Evolutionary conservation across 2,113 vertebrate species (phyloP).

Genomic region (Falcunculus frontatus): DNA sequence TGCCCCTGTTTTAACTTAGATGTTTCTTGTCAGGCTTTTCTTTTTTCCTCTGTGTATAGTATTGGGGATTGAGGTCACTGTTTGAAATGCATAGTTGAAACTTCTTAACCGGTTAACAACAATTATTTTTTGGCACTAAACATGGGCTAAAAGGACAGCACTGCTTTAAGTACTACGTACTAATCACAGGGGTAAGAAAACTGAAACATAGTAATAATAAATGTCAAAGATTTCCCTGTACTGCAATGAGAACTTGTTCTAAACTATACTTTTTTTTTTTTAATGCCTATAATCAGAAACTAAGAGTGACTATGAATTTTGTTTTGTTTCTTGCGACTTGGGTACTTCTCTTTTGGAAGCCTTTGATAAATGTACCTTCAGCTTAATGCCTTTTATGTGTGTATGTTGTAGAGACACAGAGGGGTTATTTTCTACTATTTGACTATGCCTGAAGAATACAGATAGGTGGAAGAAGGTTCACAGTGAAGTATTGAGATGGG

Average conservation of each 20-base stretch:
- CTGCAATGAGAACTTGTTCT: background rate
- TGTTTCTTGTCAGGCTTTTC: background rate
- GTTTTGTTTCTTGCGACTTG: background rate
- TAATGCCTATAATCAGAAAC: background rate
- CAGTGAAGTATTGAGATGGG: background rate
- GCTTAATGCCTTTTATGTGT: background rate
- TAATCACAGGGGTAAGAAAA: background rate
- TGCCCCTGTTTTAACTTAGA: background rate
- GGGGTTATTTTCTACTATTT: background rate
- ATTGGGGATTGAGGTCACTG: background rate
- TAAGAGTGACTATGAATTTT: background rate
- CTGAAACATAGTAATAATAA: background rate
- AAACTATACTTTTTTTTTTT: background rate
- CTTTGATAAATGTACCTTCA: background rate
- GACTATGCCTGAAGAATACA: background rate
- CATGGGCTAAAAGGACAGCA: background rate
- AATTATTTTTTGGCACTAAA: background rate
- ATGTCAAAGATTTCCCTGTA: background rate
- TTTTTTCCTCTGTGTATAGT: background rate
- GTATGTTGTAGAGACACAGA: background rate
- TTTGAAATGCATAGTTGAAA: background rate
- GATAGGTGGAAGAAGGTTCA: background rate
- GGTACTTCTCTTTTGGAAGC: background rate
- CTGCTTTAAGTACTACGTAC: background rate
- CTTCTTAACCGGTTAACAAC: background rate